A percentile compares a stretch with the other conserved stretches of the same genome.
phyloP scores from a whole-genome alignment of 2,113 vertebrate genomes.

The Chiloscyllium plagiosum region DNA sequence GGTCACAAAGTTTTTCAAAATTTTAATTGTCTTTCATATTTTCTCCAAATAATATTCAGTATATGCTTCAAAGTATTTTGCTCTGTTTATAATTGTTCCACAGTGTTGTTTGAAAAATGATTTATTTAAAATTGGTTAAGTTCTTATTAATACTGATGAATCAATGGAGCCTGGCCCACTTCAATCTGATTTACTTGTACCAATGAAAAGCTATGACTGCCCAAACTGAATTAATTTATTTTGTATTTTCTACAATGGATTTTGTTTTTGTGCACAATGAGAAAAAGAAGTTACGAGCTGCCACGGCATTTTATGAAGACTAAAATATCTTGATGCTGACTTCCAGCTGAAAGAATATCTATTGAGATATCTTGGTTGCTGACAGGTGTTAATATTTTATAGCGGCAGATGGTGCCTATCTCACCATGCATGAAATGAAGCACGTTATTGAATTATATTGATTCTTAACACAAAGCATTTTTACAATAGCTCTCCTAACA shows the following conservation, averaged over 20 bases:
- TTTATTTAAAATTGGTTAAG: neutral
- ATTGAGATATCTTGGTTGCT: conserved; percentile 5
- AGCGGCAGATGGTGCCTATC: conserved; percentile 23
- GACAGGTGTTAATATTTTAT: conserved; percentile 33
- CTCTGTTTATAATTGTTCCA: neutral
- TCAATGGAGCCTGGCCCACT: neutral
- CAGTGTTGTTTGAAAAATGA: neutral
- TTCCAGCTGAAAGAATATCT: neutral
- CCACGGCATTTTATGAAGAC: neutral
- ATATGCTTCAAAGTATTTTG: neutral
- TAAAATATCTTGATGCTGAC: neutral
- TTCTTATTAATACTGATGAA: neutral
- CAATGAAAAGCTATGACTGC: neutral
- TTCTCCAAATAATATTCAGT: no score
- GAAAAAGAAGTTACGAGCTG: neutral
- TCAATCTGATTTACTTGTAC: no score
- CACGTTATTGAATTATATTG: conserved; percentile 24
- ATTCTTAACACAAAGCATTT: conserved; percentile 26
- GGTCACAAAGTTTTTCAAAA: neutral
- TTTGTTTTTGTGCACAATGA: neutral
- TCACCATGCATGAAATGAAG: conserved; percentile 21
- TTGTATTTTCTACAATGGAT: neutral
- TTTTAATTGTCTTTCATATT: neutral
- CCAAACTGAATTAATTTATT: neutral
- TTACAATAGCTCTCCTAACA: neutral